Evolutionary conservation across 2,113 vertebrate species (phyloP), one percentile per base, ranked within the genome.

Genomic region (Hymenochirus boettgeri): DNA sequence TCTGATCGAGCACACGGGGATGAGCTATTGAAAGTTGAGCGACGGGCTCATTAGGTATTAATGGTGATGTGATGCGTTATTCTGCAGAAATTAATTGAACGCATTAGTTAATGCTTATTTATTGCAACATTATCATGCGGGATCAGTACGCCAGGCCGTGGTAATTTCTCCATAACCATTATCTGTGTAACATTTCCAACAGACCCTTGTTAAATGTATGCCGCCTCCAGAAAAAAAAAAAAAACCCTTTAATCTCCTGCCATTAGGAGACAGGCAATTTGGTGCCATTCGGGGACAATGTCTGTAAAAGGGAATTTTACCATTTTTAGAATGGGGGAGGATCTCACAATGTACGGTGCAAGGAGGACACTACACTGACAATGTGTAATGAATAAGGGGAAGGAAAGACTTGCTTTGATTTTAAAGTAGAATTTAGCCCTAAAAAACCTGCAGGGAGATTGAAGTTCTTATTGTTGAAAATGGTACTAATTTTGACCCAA

Each of bases 21-120:
- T 59, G 64, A 66, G 64, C 64, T 26, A 58, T 66, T 0, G 55
- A 27, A 35, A 42, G 21, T 18, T 18, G 21, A 51, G 54, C 64
- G 42, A 66, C 64, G 35, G 54, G 64, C 64, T 66, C 64, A 66
- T 66, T 66, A 66, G 64, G 64, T 59, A 66, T 66, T 59, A 58
- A 58, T 66, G 64, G 55, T 21, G 55, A 58, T 29, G 45, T 47
- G 46, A 66, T 27, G 64, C 56, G 54, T 58, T 66, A 50, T 66
- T 50, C 64, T 22, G 64, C 64, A 39, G 64, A 66, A 58, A 66
- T 66, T 66, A 66, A 66, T 66, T 66, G 64, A 66, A 66, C 29
- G 55, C 64, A 59, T 66, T 66, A 66, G 64, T 66, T 59, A 58
- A 58, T 52, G 29, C 64, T 66, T 58, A 66, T 66, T 66, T 66